Evolutionary conservation across 2,797 vertebrate genomes (phyloP).

Genomic region (Typhlichthys subterraneus): DNA sequence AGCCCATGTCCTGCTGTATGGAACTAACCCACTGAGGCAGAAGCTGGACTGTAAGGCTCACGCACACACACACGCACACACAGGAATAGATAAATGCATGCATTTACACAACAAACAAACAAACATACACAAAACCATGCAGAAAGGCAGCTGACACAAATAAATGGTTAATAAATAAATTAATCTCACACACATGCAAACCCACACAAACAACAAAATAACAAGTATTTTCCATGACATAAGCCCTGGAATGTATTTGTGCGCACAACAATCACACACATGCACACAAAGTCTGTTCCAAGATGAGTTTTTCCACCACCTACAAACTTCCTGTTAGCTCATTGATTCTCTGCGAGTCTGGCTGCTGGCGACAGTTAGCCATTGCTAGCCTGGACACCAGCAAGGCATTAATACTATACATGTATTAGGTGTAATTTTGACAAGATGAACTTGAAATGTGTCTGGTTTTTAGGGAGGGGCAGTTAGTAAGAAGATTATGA

Average conservation of each 20-base stretch:
- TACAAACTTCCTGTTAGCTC: background rate
- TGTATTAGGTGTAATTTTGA: background rate
- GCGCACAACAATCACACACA: background rate
- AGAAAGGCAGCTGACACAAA: conserved; percentile 4
- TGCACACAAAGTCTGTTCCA: conserved; percentile 7
- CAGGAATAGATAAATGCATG: background rate
- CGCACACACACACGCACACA: background rate
- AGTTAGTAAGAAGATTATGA: no score
- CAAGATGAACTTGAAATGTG: background rate
- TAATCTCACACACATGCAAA: background rate
- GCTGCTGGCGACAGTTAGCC: background rate
- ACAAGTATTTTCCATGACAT: conserved; percentile 11
- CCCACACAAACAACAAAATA: conserved; percentile 12
- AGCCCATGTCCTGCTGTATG: conserved; percentile 89
- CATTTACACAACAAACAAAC: conserved; percentile 1
- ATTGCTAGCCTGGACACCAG: background rate
- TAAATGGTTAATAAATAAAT: conserved; percentile 1
- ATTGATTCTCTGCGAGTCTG: background rate
- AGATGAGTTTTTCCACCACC: background rate
- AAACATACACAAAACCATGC: background rate
- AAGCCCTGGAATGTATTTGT: background rate
- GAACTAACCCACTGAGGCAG: conserved; percentile 94
- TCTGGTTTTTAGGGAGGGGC: no score
- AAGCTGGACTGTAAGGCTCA: conserved; percentile 91
- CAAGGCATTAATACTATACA: background rate